Conservation (phyloP, 2,888 invertebrate species). For the Phorcus lineatus region DNA sequence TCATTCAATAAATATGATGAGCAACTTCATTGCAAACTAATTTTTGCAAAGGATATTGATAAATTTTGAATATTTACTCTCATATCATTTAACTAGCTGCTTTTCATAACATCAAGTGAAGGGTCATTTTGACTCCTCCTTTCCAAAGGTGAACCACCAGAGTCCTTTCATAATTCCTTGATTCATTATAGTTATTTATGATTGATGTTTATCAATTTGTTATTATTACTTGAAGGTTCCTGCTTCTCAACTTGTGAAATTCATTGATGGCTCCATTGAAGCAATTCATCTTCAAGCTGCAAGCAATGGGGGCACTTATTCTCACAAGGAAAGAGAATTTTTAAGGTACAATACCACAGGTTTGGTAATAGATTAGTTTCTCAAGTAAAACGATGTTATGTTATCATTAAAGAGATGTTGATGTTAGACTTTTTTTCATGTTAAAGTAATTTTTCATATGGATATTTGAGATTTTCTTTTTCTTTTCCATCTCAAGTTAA, state of each 20-base stretch:
- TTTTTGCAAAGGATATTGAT: too few species aligned
- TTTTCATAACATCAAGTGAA: too few species aligned
- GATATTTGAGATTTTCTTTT: too few species aligned
- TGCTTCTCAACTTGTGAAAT: conserved; percentile 61
- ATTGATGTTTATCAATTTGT: background rate
- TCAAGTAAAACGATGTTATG: background rate
- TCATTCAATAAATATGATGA: too few species aligned
- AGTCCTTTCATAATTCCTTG: too few species aligned
- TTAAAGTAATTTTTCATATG: background rate
- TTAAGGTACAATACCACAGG: conserved; percentile 45
- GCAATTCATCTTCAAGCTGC: conserved; percentile 66
- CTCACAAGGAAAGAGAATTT: conserved; percentile 58
- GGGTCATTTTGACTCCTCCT: too few species aligned
- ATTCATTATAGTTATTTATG: too few species aligned
- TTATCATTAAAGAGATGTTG: too few species aligned
- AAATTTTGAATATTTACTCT: too few species aligned
- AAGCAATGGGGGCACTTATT: conserved; percentile 51
- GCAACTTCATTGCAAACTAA: too few species aligned
- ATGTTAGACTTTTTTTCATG: background rate
- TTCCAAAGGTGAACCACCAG: too few species aligned
- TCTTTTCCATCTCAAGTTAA: background rate
- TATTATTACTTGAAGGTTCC: conserved; percentile 42
- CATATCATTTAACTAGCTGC: too few species aligned
- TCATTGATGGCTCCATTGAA: conserved; percentile 70
- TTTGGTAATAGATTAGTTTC: background rate